Evolutionary conservation across 2,113 vertebrate genomes (phyloP), one percentile per base, ranked within the genome.

Genomic region (Tauraco erythrolophus): DNA sequence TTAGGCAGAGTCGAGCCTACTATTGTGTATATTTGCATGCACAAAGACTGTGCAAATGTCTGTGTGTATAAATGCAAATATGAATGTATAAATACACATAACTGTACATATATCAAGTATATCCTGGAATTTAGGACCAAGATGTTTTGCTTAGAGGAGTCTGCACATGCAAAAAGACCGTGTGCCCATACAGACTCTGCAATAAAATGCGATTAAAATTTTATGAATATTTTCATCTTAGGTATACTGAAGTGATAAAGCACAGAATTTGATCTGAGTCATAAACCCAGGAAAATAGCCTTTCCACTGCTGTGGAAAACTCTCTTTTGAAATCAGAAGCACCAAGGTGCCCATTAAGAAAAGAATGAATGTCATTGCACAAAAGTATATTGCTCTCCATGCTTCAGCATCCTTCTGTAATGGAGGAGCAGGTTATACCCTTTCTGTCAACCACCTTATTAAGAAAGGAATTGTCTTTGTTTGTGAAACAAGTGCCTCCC

Each of bases 151-250:
- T 65, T 71, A 56, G 43, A 45, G 56, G 33, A 82, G 28, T 31
- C 7, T 69, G 24, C 24, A 66, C 16, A 30, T n/a, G 14, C 11
- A 54, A 79, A 92, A 92, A 72, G 11, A 23, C 24, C 62, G 64
- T 66, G 45, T 83, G 37, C 25, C 46, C 23, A 53, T 62, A 58
- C 19, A 84, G n/a, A 30, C 33, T 82, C 11, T 76, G 65, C 23
- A 95, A 92, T 93, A 86, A 93, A 97, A 95, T 70, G 21, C 58
- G 93, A 96, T 96, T 93, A 94, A 93, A 88, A 92, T 96, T 77
- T 92, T 66, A 96, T 94, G 10, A 93, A 94, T 93, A 90, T 92
- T 91, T 97, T 94, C 82, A 68, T 94, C 62, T 92, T 88, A 94
- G 75, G 75, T 92, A 92, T 86, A 91, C 74, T 62, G 54, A 92